Base-by-base conservation (phyloP, 1,140 invertebrate genomes). In the Cotesia glomerata region DNA sequence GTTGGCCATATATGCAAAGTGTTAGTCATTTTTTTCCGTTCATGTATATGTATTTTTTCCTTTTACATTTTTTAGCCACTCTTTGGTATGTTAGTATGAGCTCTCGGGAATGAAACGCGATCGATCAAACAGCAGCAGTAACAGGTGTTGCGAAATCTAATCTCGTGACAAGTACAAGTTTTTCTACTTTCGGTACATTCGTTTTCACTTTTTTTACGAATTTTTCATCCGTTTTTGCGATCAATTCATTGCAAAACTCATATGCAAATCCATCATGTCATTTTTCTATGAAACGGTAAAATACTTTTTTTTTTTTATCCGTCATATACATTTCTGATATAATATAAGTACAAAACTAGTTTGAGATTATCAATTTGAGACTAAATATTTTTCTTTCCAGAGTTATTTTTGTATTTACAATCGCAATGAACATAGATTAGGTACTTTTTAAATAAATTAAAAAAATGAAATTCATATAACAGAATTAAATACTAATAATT, bases 101-200 rank as follows among this genome's bases (percentile, higher is more conserved):
- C 81, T 79, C 80, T 78, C 78, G 76, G 73, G 75, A 78, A 71
- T 75, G 79, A 79, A 75, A 75, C 74, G 59, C 64, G 78, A 87
- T 86, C 85, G 81, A 86, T 87, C 85, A 87, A 85, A 86, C 81
- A 82, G 64, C 81, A 76, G 72, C 70, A 74, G 71, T 80, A 81
- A 83, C 80, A 81, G 79, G 79, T 82, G 80, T 84, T 79, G 75
- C 69, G 72, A 72, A 76, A 75, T 76, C 73, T 69, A 75, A 61
- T 74, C 71, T 78, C 51, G 34, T 78, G 80, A 82, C 78, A 76
- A 67, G 72, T 77, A 87, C 85, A 86, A 81, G 85, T 82, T 82
- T 85, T 85, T 86, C 81, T 85, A 87, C 85, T 87, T 73, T 80
- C 59, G 32, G 32, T n/a, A 51, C 62, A 52, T 64, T 65, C 13